phyloP scores from a whole-genome alignment of 2,797 vertebrate genomes.

The Fistularia commersonii region DNA sequence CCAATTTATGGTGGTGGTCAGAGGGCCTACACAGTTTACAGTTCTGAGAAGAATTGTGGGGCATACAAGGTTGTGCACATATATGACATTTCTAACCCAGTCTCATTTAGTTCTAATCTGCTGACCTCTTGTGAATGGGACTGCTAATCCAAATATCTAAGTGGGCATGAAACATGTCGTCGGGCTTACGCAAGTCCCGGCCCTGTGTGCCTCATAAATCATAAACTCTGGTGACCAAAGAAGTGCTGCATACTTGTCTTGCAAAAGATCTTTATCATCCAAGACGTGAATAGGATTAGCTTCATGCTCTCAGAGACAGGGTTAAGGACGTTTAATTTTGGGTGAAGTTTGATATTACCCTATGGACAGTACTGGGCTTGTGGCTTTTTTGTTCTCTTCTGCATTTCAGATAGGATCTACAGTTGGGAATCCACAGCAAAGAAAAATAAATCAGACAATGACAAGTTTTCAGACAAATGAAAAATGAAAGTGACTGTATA shows the following conservation, averaged over 20 bases:
- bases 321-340: slow-evolving; percentile 66
- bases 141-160: slow-evolving; percentile 49
- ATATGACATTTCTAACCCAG: slow-evolving; percentile 64
- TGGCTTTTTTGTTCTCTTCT: slow-evolving; percentile 27
- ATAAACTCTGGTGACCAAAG: slow-evolving; percentile 59
- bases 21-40: slow-evolving; percentile 54
- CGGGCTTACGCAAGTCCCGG: slow-evolving; percentile 12
- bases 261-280: slow-evolving; percentile 56
- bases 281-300: slow-evolving; percentile 51
- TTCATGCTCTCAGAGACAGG: slow-evolving; percentile 38
- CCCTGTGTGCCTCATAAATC: slow-evolving; percentile 57
- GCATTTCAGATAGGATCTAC: no score
- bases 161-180: slow-evolving; percentile 61
- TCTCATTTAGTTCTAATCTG: slow-evolving; percentile 45
- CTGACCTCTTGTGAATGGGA: slow-evolving; percentile 45
- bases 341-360: slow-evolving; percentile 54
- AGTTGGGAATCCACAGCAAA: slow-evolving; percentile 5
- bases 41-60: slow-evolving; percentile 65
- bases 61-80: slow-evolving; percentile 62
- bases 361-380: slow-evolving; percentile 2
- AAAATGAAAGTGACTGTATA: slow-evolving; percentile 61
- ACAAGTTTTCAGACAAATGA: slow-evolving; percentile 32
- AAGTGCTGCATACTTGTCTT: slow-evolving; percentile 56
- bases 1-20: slow-evolving; percentile 50
- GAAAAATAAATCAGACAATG: slow-evolving; percentile 23